A percentile compares a stretch with the other conserved stretches of the same genome.
Evolutionary conservation across 2,888 invertebrate genomes (phyloP).

Genomic region (Polydesmus complanatus): DNA sequence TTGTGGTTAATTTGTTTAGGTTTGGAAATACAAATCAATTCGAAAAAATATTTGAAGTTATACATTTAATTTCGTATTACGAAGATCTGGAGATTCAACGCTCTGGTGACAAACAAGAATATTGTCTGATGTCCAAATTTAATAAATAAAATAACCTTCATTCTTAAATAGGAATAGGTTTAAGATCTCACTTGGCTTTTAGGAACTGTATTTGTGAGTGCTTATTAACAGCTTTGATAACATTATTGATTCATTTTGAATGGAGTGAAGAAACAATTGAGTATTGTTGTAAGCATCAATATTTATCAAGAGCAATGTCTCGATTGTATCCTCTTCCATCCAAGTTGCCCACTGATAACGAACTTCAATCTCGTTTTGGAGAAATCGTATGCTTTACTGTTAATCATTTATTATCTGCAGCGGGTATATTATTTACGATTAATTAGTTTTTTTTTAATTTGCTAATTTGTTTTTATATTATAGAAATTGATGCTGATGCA

Average conservation of each 20-base stretch:
- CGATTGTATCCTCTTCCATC: not conserved
- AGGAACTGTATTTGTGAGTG: not conserved
- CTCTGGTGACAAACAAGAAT: not conserved
- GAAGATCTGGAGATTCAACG: not conserved
- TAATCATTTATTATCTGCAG: not conserved
- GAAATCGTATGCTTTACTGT: not conserved
- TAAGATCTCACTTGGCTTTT: not conserved
- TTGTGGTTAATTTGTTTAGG: not conserved
- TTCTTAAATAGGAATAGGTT: not conserved
- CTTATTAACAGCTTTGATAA: not conserved
- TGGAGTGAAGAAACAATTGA: not conserved
- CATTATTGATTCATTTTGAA: not conserved
- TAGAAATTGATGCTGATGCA: not conserved
- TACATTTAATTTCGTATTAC: no score
- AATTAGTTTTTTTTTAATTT: not conserved
- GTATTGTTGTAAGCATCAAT: not conserved
- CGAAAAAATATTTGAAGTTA: not conserved
- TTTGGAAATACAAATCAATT: not conserved
- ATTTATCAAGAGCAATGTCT: not conserved
- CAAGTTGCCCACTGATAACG: not conserved
- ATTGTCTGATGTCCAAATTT: not conserved
- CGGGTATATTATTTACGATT: not conserved
- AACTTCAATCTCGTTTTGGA: not conserved
- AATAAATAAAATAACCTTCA: not conserved
- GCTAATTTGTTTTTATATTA: not conserved